A percentile compares a stretch with the other conserved stretches of the same genome.
Conservation (phyloP, 2,888 invertebrate species). For the Pasiphila rectangulata region DNA sequence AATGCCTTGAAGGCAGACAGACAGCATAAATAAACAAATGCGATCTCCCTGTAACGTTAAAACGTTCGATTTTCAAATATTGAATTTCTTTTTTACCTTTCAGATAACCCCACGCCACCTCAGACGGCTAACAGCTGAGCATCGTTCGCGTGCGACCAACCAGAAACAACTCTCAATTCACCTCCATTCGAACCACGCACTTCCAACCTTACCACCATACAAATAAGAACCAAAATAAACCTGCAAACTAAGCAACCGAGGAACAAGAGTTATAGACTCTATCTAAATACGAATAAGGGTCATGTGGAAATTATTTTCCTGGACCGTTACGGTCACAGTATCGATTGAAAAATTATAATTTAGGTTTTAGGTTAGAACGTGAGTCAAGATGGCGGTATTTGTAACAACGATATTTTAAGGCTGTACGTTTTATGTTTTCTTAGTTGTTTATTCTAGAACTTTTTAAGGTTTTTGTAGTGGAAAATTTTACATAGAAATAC, state of each 20-base stretch:
- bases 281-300: slow-evolving; percentile 2
- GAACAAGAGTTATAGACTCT: background rate
- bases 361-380: slow-evolving; percentile 22
- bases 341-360: slow-evolving; percentile 24
- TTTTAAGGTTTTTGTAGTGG: no score
- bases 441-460: background rate
- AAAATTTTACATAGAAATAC: no score
- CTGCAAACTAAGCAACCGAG: background rate
- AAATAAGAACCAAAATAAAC: slow-evolving; percentile 24
- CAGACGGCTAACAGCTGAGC: slow-evolving; percentile 51
- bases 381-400: slow-evolving; percentile 20
- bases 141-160: slow-evolving; percentile 43
- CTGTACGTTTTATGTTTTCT: slow-evolving; percentile 15
- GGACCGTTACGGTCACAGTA: slow-evolving; percentile 17
- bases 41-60: no score
- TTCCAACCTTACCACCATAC: slow-evolving; percentile 14
- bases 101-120: slow-evolving; percentile 74
- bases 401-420: slow-evolving; percentile 21
- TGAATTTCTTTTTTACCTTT: slow-evolving; percentile 35
- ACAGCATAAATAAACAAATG: background rate
- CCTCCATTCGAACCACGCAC: slow-evolving; percentile 56
- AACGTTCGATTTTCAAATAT: background rate
- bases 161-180: slow-evolving; percentile 54
- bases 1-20: no score
- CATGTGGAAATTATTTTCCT: slow-evolving; percentile 17